Conservation (phyloP, 2,797 vertebrate genomes). For the Antrozous pallidus region DNA sequence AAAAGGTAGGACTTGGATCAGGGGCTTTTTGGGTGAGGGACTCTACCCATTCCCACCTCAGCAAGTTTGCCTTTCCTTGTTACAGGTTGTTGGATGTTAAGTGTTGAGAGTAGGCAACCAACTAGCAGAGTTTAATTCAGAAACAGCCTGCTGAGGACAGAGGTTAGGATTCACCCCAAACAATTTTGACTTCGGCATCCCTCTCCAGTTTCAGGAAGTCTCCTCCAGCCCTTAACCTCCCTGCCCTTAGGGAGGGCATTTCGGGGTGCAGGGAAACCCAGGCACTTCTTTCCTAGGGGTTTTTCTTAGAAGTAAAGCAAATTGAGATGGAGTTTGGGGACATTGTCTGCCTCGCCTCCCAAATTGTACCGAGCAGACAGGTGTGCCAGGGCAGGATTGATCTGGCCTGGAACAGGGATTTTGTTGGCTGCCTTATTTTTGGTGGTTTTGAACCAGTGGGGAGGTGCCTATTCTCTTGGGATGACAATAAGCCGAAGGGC, state of each 20-base stretch:
- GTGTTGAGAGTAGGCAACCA: background rate
- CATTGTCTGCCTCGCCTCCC: background rate
- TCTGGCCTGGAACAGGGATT: background rate
- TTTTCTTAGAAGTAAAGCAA: background rate
- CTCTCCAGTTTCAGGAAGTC: background rate
- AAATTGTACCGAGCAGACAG: background rate
- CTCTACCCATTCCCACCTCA: no score
- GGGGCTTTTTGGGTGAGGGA: background rate
- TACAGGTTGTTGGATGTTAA: background rate
- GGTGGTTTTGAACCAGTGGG: background rate
- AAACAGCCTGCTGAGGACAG: background rate
- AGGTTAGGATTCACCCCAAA: background rate
- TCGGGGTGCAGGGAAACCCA: background rate
- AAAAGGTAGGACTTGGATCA: background rate
- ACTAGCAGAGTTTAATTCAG: background rate
- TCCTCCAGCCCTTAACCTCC: no score
- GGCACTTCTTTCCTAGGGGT: fast-evolving
- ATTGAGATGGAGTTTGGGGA: background rate
- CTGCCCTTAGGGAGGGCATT: background rate
- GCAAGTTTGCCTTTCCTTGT: background rate
- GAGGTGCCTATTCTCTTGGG: background rate
- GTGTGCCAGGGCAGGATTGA: background rate
- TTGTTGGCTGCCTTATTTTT: background rate
- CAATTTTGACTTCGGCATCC: background rate
- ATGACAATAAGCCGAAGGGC: background rate